phyloP scores from a whole-genome alignment of 2,797 vertebrate species.

The Lycodopsis pacificus region DNA sequence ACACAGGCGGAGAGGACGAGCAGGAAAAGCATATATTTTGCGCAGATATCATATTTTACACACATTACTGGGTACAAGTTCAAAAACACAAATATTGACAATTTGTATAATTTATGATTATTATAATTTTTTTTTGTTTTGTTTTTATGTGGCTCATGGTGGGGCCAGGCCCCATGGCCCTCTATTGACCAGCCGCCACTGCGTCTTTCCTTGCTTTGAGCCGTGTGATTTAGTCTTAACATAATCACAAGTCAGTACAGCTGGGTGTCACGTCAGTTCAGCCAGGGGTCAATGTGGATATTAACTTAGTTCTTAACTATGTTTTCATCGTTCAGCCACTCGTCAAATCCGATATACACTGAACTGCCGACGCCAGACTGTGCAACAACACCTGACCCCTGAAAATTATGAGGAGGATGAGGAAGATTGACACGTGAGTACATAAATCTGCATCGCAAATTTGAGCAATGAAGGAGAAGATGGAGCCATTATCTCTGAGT shows the following conservation, averaged over 20 bases:
- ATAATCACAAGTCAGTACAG: slow-evolving; percentile 46
- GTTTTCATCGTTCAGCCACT: slow-evolving; percentile 68
- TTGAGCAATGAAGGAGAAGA: slow-evolving; percentile 24
- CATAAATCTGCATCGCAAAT: slow-evolving; percentile 45
- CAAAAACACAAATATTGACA: too few relatives aligned
- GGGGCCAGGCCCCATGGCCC: too few relatives aligned
- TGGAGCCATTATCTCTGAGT: slow-evolving; percentile 26
- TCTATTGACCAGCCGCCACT: too few relatives aligned
- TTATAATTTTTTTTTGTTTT: too few relatives aligned
- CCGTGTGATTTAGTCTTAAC: slow-evolving; percentile 9
- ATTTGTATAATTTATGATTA: too few relatives aligned
- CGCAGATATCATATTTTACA: too few relatives aligned
- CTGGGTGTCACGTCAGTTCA: slow-evolving; percentile 51
- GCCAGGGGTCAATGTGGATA: slow-evolving; percentile 57
- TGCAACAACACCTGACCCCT: slow-evolving; percentile 56
- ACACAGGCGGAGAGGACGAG: too few relatives aligned
- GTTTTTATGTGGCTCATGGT: too few relatives aligned
- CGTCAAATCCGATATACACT: slow-evolving; percentile 54
- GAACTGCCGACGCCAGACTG: slow-evolving; percentile 2
- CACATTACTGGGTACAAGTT: too few relatives aligned
- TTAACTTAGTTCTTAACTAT: slow-evolving; percentile 66
- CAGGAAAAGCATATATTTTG: too few relatives aligned
- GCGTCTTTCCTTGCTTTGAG: background rate
- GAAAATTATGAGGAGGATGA: slow-evolving; percentile 37
- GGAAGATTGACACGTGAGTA: slow-evolving; percentile 3